These are phyloP conservation scores for Philopotamus ludificatus DNA, from an alignment of 1,140 invertebrate genomes.

Conservation along the genomic window DNA sequence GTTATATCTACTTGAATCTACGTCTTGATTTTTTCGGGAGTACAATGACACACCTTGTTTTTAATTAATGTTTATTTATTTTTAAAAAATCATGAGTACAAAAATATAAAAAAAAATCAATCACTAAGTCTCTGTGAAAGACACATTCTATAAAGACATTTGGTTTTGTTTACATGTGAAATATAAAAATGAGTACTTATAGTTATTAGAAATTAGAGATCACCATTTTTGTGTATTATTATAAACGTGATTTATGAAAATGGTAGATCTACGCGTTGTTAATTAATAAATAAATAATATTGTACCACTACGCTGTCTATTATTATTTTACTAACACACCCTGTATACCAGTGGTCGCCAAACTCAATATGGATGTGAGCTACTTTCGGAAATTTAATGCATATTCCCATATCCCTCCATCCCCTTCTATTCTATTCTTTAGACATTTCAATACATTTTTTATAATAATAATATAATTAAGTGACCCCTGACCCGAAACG, in stretches of 20 bases:
- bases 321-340: too few species aligned
- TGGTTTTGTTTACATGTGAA: constrained; percentile 39
- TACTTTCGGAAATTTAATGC: too few species aligned
- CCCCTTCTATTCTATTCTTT: too few species aligned
- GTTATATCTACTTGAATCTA: constrained; percentile 12
- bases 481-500: too few species aligned
- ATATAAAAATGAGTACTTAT: constrained; percentile 40
- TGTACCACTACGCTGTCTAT: constrained; percentile 58
- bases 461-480: too few species aligned
- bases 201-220: constrained; percentile 54
- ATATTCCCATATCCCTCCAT: too few species aligned
- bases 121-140: neutral
- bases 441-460: too few species aligned
- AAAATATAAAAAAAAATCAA: constrained; percentile 3
- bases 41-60: constrained; percentile 29
- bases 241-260: constrained; percentile 47
- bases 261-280: constrained; percentile 58
- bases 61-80: constrained; percentile 14
- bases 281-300: constrained; percentile 60
- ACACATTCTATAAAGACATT: neutral
- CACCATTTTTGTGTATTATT: constrained; percentile 53
- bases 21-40: constrained; percentile 33
- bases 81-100: neutral
- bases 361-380: too few species aligned
- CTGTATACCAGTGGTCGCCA: too few species aligned